Percentiles rank a stretch among this genome's conserved stretches.
Evolutionary conservation across 2,888 invertebrate genomes (phyloP).

Genomic region (Polydrusus pterygomalis): DNA sequence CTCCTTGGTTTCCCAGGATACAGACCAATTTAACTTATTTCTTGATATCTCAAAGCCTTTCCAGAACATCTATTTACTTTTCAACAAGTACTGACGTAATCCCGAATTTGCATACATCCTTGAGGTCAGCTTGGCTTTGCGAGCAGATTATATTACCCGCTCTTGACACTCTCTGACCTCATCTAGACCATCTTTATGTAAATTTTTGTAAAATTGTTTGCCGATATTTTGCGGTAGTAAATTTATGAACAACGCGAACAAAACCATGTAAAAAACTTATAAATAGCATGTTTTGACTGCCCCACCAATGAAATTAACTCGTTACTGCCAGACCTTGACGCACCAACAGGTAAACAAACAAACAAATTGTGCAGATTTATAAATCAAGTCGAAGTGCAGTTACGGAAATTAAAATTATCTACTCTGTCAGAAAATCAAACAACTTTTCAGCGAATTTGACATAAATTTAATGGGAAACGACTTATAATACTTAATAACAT

Average conservation of each 20-base stretch:
- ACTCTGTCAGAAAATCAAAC: background rate
- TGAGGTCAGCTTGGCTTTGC: too few relatives aligned
- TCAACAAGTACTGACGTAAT: too few relatives aligned
- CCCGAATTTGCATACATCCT: too few relatives aligned
- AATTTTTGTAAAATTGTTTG: too few relatives aligned
- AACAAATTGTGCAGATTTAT: background rate
- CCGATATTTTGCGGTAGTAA: background rate
- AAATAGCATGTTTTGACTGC: background rate
- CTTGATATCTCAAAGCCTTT: too few relatives aligned
- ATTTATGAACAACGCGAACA: too few relatives aligned
- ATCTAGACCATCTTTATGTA: too few relatives aligned
- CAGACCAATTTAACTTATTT: too few relatives aligned
- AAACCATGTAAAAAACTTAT: background rate
- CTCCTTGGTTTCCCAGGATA: too few relatives aligned
- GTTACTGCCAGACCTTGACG: constrained; percentile 1
- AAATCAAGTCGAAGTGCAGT: background rate
- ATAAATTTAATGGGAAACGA: background rate
- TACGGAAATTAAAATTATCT: background rate
- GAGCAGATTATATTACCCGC: too few relatives aligned
- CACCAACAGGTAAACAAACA: background rate
- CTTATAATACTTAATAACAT: background rate
- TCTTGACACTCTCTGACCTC: too few relatives aligned
- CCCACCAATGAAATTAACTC: background rate
- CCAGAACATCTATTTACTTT: too few relatives aligned
- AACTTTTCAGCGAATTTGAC: background rate